Evolutionary conservation across 1,140 invertebrate genomes (phyloP).

Genomic region (Heliothis virescens): DNA sequence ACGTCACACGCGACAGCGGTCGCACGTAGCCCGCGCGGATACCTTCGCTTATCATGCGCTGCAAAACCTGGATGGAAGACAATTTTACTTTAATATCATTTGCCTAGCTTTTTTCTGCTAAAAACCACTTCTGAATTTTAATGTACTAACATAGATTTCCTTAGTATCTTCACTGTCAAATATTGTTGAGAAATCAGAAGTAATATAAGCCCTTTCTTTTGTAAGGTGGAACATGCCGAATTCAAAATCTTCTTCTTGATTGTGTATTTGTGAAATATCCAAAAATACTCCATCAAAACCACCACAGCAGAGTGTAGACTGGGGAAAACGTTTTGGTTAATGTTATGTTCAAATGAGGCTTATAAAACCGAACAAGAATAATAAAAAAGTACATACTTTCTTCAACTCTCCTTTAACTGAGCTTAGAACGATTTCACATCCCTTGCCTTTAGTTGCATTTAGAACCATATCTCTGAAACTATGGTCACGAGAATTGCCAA

Average conservation of each 20-base stretch:
- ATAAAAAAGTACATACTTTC: constrained; percentile 33
- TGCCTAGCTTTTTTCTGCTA: too few species aligned
- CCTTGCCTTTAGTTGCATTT: constrained; percentile 39
- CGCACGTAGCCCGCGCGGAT: constrained; percentile 68
- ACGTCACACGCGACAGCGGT: constrained; percentile 64
- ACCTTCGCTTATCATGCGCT: constrained; percentile 62
- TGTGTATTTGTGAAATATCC: constrained; percentile 48
- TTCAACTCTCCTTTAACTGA: constrained; percentile 15
- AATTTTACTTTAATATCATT: too few species aligned
- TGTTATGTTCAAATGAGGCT: not conserved
- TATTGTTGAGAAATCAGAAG: constrained; percentile 50
- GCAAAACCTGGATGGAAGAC: constrained; percentile 44
- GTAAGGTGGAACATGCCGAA: constrained; percentile 48
- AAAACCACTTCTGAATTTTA: not conserved
- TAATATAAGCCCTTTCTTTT: constrained; percentile 38
- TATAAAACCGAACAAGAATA: not conserved
- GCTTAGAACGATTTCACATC: constrained; percentile 48
- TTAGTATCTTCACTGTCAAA: constrained; percentile 27
- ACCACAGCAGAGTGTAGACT: constrained; percentile 35
- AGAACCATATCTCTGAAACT: constrained; percentile 49
- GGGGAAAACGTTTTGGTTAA: not conserved
- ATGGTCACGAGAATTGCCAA: constrained; percentile 49
- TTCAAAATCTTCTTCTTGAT: constrained; percentile 42
- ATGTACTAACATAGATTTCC: constrained; percentile 45
- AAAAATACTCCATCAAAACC: constrained; percentile 12